A percentile compares a stretch with the other conserved stretches of the same genome.
phyloP scores from a whole-genome alignment of 2,113 vertebrate species.

The Oreochromis tanganicae region DNA sequence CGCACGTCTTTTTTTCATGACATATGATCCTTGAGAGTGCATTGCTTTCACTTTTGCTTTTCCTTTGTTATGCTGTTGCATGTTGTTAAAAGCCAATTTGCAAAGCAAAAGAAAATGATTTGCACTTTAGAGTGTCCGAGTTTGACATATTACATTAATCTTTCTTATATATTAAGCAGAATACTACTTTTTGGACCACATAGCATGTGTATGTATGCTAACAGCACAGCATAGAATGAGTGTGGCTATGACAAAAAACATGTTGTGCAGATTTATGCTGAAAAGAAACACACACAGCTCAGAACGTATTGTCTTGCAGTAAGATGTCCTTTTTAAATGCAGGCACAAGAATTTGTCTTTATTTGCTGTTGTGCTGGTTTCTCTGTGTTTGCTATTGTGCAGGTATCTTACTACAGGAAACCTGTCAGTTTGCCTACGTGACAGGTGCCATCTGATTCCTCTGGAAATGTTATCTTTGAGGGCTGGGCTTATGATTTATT shows the following conservation, averaged over 20 bases:
- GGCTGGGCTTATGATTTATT: conserved; percentile 4
- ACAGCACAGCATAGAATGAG: background rate
- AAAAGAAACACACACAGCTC: background rate
- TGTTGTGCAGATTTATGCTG: background rate
- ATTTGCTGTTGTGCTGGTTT: conserved; percentile 32
- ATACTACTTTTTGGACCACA: too few relatives aligned
- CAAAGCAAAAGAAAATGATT: background rate
- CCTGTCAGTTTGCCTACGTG: conserved; percentile 42
- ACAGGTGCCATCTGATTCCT: conserved; percentile 21
- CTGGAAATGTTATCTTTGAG: conserved; percentile 38
- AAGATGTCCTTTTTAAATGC: background rate
- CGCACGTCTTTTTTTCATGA: background rate
- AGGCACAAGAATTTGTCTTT: background rate
- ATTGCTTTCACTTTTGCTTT: background rate
- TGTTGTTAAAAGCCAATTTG: background rate
- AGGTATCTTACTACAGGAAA: conserved; percentile 20
- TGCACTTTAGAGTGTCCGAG: background rate
- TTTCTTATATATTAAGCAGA: background rate
- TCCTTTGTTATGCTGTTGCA: background rate
- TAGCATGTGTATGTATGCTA: background rate
- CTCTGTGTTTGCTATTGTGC: conserved; percentile 14
- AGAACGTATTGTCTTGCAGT: background rate
- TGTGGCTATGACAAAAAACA: background rate
- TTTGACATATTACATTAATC: background rate
- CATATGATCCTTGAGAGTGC: background rate